phyloP scores from a whole-genome alignment of 2,888 invertebrate species.

The Coelogynopora nodosa region DNA sequence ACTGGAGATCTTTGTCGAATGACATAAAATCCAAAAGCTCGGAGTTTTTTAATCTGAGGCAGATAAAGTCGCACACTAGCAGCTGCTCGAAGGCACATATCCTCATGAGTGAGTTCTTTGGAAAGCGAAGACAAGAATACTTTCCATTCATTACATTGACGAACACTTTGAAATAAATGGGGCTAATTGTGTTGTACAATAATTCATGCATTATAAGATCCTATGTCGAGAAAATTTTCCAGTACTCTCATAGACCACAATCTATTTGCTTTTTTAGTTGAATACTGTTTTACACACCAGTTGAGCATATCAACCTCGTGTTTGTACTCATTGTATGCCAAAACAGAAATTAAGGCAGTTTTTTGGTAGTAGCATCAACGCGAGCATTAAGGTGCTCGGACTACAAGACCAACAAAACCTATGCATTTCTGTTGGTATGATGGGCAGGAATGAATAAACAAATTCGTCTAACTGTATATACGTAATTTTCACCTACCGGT shows the following conservation, averaged over 20 bases:
- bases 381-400: not conserved
- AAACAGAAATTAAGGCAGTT: not conserved
- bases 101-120: not conserved
- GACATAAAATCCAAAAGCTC: not conserved
- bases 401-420: not conserved
- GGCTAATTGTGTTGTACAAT: not conserved
- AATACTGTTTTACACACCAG: not conserved
- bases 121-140: not conserved
- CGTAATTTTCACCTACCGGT: constrained; percentile 2
- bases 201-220: not conserved
- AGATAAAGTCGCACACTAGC: not conserved
- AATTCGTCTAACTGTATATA: too few relatives aligned
- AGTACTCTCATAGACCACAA: not conserved
- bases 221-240: not conserved
- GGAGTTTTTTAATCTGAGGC: not conserved
- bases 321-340: not conserved
- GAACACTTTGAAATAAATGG: not conserved
- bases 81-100: not conserved
- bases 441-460: not conserved
- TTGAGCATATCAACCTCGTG: not conserved
- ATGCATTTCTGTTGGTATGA: not conserved
- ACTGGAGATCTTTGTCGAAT: not conserved
- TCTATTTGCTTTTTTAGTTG: not conserved
- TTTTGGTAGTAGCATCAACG: not conserved
- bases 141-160: not conserved